Evolutionary conservation across 2,888 invertebrate genomes (phyloP).

Genomic region (Drosophila yooni): DNA sequence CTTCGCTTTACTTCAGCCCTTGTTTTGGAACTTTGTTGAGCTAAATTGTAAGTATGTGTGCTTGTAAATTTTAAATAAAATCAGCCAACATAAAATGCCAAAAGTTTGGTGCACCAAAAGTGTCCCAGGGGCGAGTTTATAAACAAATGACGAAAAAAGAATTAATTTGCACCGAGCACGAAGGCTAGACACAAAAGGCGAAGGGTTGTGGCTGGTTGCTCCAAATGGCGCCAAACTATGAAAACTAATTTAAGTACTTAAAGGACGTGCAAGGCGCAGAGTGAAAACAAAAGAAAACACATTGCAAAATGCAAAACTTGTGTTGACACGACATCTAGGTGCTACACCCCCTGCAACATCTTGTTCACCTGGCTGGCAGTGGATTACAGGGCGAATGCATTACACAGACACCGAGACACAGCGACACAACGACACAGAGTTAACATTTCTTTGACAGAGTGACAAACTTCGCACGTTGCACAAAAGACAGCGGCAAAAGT

Average conservation of each 20-base stretch:
- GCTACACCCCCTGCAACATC: conserved; percentile 13
- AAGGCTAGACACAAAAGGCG: neutral
- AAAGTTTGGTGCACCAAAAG: conserved; percentile 60
- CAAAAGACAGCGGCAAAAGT: conserved; percentile 67
- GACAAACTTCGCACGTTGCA: conserved; percentile 75
- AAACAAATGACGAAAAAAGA: conserved; percentile 51
- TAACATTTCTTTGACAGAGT: conserved; percentile 68
- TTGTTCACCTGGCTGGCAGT: conserved; percentile 35
- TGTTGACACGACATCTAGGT: conserved; percentile 68
- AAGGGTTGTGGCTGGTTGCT: conserved; percentile 8
- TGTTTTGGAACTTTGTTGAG: conserved; percentile 19
- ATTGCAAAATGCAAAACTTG: conserved; percentile 74
- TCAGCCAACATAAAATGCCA: conserved; percentile 55
- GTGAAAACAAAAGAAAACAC: conserved; percentile 56
- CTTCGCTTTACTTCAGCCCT: neutral
- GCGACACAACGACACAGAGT: conserved; percentile 30
- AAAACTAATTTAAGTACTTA: conserved; percentile 77
- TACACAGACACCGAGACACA: conserved; percentile 38
- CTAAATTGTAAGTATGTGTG: conserved; percentile 46
- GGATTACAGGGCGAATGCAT: conserved; percentile 59
- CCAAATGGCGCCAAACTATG: conserved; percentile 67
- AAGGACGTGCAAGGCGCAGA: conserved; percentile 31
- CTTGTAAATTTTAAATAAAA: conserved; percentile 67
- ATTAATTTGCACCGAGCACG: conserved; percentile 65
- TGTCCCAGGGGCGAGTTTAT: conserved; percentile 64